A percentile compares a stretch with the other conserved stretches of the same genome.
Evolutionary conservation across 2,113 vertebrate species (phyloP).

Genomic region (Pelodiscus sinensis): DNA sequence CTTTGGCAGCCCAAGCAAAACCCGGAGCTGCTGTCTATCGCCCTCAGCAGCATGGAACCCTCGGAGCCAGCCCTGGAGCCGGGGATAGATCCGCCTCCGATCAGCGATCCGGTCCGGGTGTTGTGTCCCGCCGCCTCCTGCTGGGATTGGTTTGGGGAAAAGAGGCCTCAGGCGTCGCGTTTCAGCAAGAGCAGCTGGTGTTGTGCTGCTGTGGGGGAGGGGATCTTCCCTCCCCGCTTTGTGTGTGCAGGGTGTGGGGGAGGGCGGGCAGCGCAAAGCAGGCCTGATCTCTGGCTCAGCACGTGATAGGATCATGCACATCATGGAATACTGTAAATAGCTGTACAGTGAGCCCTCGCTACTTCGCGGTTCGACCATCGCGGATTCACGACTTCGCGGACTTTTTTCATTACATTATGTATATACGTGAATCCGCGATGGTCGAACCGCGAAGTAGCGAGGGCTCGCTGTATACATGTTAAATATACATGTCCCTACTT

Average conservation of each 20-base stretch:
- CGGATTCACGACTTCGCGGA: too few species aligned
- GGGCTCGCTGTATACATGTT: too few species aligned
- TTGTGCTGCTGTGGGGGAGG: background rate
- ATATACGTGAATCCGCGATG: too few species aligned
- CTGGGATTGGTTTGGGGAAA: background rate
- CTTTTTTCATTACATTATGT: too few species aligned
- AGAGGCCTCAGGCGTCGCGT: constrained; percentile 22
- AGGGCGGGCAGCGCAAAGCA: background rate
- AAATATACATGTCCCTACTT: too few species aligned
- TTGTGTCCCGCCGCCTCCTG: background rate
- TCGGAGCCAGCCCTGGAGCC: background rate
- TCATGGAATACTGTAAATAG: background rate
- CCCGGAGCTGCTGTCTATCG: background rate
- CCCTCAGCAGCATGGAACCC: background rate
- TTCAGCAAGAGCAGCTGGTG: background rate
- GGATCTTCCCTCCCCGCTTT: rapidly evolving
- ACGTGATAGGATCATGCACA: rapidly evolving
- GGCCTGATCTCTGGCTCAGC: rapidly evolving
- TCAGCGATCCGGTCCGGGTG: rapidly evolving
- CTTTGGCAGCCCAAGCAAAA: background rate
- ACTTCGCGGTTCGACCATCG: too few species aligned
- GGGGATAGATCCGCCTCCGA: background rate
- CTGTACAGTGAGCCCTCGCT: too few species aligned
- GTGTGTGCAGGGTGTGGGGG: background rate
- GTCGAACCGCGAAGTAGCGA: too few species aligned